These are phyloP conservation scores for Aphelenchoides besseyi DNA, from an alignment of 1,140 invertebrate genomes.

Conservation along the genomic window DNA sequence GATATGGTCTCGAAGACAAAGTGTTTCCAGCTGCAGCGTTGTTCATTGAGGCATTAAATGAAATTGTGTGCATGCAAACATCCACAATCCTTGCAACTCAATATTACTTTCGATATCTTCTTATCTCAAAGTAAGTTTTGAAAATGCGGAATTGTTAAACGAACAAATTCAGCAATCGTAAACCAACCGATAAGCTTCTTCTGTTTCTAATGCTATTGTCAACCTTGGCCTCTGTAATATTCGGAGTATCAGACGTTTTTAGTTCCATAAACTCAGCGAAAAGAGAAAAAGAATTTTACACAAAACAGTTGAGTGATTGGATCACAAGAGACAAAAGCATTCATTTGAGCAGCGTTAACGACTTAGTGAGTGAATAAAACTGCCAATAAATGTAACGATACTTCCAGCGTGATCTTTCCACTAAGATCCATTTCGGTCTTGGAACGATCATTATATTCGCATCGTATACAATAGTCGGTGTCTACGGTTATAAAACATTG, in stretches of 20 bases:
- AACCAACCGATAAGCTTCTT: neutral
- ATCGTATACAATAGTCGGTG: neutral
- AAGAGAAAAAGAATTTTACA: neutral
- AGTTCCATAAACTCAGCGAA: neutral
- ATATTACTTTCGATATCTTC: slow-evolving; percentile 8
- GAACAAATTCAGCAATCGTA: neutral
- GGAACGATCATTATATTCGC: neutral
- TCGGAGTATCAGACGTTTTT: slow-evolving; percentile 3
- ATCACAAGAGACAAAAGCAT: neutral
- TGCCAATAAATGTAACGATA: neutral
- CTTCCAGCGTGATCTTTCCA: neutral
- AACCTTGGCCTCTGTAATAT: neutral
- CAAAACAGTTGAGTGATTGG: slow-evolving; percentile 8
- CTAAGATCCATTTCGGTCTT: neutral
- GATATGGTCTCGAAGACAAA: neutral
- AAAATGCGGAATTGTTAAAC: neutral
- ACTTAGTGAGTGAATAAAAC: neutral
- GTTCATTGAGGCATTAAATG: slow-evolving; percentile 6
- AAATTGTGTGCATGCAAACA: slow-evolving; percentile 13
- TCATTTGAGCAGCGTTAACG: neutral
- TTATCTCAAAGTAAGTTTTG: neutral
- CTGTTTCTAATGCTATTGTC: neutral
- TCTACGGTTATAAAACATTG: slow-evolving; percentile 1
- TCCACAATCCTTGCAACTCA: slow-evolving; percentile 6
- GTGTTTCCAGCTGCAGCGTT: neutral